These are phyloP conservation scores for Myripristis murdjan DNA, from an alignment of 2,797 vertebrate genomes.

Conservation along the genomic window DNA sequence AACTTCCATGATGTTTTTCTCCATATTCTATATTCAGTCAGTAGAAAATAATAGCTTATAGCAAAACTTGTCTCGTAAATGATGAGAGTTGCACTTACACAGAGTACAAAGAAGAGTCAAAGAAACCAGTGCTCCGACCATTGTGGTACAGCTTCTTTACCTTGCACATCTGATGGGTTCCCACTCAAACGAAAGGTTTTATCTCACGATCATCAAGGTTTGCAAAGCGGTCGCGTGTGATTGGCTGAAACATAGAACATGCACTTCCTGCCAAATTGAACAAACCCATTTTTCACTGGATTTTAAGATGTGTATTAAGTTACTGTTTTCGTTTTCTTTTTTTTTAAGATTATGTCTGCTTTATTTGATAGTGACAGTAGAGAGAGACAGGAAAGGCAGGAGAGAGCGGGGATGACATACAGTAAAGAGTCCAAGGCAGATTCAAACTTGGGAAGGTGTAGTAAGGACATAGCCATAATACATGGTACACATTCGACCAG, in stretches of 20 bases:
- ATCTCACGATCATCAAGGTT: slow-evolving; percentile 22
- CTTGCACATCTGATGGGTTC: slow-evolving; percentile 36
- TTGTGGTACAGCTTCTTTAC: slow-evolving; percentile 15
- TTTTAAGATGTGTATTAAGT: too few species aligned
- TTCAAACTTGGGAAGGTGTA: too few species aligned
- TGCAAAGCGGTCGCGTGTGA: neutral
- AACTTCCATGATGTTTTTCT: too few species aligned
- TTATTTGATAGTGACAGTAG: too few species aligned
- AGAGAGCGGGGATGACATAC: too few species aligned
- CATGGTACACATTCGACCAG: too few species aligned
- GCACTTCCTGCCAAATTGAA: neutral
- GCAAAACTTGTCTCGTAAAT: neutral
- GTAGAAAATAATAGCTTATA: neutral
- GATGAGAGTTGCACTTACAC: slow-evolving; percentile 43
- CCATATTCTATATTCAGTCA: neutral
- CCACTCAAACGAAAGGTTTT: slow-evolving; percentile 35
- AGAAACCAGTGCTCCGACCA: slow-evolving; percentile 42
- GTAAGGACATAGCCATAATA: too few species aligned
- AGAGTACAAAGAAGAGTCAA: slow-evolving; percentile 45
- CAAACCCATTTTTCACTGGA: neutral
- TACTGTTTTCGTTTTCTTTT: too few species aligned
- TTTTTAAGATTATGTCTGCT: too few species aligned
- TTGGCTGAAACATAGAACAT: slow-evolving; percentile 24
- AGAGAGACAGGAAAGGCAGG: too few species aligned
- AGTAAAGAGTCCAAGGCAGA: too few species aligned